Evolutionary conservation across 2,113 vertebrate genomes (phyloP).

Genomic region (Nannospalax galili): DNA sequence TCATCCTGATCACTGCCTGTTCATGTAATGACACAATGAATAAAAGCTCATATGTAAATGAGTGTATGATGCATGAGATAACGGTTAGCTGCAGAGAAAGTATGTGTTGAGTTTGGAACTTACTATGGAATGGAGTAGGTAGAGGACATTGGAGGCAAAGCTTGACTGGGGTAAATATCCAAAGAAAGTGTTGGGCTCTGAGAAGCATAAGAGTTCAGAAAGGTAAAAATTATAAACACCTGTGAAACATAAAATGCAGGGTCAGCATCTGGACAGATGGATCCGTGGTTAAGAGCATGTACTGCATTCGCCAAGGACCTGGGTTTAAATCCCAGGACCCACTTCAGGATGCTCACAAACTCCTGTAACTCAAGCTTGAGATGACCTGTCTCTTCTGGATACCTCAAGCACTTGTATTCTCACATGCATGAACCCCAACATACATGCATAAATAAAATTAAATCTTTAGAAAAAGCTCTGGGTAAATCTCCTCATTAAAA

Average conservation of each 20-base stretch:
- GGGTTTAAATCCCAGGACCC: neutral
- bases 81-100: neutral
- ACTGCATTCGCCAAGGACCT: neutral
- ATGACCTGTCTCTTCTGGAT: neutral
- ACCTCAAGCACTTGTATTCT: neutral
- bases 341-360: neutral
- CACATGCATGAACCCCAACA: neutral
- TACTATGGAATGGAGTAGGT: neutral
- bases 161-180: neutral
- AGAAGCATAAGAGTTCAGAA: constrained; percentile 13
- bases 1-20: too few relatives aligned
- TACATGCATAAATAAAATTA: neutral
- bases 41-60: neutral
- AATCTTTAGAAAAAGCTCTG: neutral
- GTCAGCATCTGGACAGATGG: neutral
- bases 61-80: neutral
- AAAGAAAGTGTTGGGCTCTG: neutral
- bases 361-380: neutral
- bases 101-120: neutral
- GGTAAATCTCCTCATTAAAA: neutral
- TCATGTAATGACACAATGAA: neutral
- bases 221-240: neutral
- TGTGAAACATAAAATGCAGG: neutral
- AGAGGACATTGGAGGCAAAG: neutral
- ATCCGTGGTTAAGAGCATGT: neutral